Conservation (phyloP, 2,888 invertebrate genomes). For the Syritta pipiens region DNA sequence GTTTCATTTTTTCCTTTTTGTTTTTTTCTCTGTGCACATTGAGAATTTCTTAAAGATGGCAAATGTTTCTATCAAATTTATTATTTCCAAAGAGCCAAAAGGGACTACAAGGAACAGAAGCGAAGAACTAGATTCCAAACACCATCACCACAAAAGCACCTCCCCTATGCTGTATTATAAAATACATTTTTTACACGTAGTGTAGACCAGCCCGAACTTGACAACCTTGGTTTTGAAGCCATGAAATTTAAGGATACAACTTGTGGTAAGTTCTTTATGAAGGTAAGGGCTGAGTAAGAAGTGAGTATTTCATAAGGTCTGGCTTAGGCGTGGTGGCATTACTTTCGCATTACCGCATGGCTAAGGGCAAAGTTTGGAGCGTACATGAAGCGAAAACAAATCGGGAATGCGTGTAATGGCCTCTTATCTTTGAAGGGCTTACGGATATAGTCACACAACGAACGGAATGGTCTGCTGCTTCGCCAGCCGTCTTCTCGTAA, state of each 20-base stretch:
- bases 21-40: background rate
- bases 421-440: slow-evolving; percentile 19
- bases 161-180: background rate
- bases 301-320: background rate
- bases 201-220: slow-evolving; percentile 28
- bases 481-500: slow-evolving; percentile 12
- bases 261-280: slow-evolving; percentile 33
- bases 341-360: slow-evolving; percentile 37
- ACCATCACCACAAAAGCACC: too few relatives aligned
- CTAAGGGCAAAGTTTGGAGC: slow-evolving; percentile 16
- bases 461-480: background rate
- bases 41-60: slow-evolving; percentile 30
- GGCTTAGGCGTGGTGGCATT: slow-evolving; percentile 15
- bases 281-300: slow-evolving; percentile 8
- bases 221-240: slow-evolving; percentile 29
- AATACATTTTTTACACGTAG: slow-evolving; percentile 3
- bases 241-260: slow-evolving; percentile 37
- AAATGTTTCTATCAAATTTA: slow-evolving; percentile 53
- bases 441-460: background rate
- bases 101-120: background rate
- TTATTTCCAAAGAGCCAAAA: slow-evolving; percentile 36
- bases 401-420: slow-evolving; percentile 24
- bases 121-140: too few relatives aligned
- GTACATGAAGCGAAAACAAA: slow-evolving; percentile 29
- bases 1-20: background rate